phyloP scores from a whole-genome alignment of 2,888 invertebrate genomes.

The Diplazon laetatorius region DNA sequence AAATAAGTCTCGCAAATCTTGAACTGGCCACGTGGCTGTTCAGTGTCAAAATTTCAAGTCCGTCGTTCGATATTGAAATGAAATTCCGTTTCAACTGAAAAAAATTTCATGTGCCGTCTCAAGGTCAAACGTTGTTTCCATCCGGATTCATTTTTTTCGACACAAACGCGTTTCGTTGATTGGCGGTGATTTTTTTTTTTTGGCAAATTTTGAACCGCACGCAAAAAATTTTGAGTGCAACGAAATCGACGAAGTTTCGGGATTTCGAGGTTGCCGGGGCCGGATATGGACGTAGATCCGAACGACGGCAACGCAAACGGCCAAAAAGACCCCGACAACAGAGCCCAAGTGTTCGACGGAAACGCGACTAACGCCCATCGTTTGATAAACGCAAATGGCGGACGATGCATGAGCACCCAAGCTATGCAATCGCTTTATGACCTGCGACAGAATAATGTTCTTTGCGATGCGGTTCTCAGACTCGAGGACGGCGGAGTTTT shows the following conservation, averaged over 20 bases:
- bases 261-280: background rate
- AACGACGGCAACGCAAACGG: conserved; percentile 64
- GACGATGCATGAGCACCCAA: conserved; percentile 91
- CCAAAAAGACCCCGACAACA: conserved; percentile 59
- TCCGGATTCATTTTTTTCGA: too few species aligned
- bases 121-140: background rate
- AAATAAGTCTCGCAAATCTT: background rate
- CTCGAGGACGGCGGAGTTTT: conserved; percentile 92
- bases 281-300: conserved; percentile 76
- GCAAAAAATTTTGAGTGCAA: background rate
- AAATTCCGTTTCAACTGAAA: background rate
- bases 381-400: conserved; percentile 81
- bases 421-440: conserved; percentile 94
- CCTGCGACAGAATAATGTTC: conserved; percentile 90
- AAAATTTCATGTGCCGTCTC: background rate
- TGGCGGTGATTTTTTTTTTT: too few species aligned
- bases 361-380: conserved; percentile 59
- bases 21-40: conserved; percentile 13
- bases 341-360: conserved; percentile 53
- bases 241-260: conserved; percentile 7
- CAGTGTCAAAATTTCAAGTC: conserved; percentile 54
- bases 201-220: too few species aligned
- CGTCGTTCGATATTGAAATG: background rate
- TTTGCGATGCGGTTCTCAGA: conserved; percentile 93
- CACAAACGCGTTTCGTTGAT: too few species aligned